Percentiles rank a stretch among this genome's conserved stretches.
These are phyloP conservation scores for Drosophila mojavensis DNA, from an alignment of 1,140 invertebrate genomes.

Conservation along the genomic window DNA sequence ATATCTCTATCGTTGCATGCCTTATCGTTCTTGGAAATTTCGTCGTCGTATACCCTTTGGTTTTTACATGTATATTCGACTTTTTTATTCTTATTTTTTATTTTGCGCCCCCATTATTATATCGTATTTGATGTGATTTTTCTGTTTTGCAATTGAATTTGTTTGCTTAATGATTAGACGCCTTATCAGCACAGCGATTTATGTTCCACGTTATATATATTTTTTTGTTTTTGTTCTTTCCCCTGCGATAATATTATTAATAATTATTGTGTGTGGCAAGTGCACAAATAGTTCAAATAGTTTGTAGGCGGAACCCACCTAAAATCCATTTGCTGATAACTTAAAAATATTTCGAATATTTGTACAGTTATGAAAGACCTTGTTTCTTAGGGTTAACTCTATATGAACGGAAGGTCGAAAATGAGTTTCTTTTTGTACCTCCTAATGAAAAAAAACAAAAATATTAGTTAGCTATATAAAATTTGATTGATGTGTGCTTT, in stretches of 20 bases:
- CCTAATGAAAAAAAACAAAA: not conserved
- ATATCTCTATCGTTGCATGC: constrained; percentile 13
- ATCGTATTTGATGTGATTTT: constrained; percentile 51
- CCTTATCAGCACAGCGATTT: constrained; percentile 47
- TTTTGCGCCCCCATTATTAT: constrained; percentile 37
- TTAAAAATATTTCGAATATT: constrained; percentile 42
- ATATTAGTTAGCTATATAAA: not conserved
- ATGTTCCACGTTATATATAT: constrained; percentile 11
- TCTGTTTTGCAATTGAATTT: constrained; percentile 69
- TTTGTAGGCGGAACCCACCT: constrained; percentile 14
- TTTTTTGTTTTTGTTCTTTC: constrained; percentile 12
- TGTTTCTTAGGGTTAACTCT: not conserved
- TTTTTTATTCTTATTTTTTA: not conserved
- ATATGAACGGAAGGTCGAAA: constrained; percentile 4
- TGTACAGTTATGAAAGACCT: constrained; percentile 33
- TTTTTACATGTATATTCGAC: constrained; percentile 2
- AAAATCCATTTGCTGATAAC: constrained; percentile 22
- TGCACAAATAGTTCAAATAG: constrained; percentile 30
- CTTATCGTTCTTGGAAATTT: constrained; percentile 49
- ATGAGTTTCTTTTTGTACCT: not conserved
- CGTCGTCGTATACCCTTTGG: constrained; percentile 23
- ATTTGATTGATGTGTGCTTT: constrained; percentile 2
- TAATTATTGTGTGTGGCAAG: constrained; percentile 68
- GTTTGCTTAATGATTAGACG: constrained; percentile 49
- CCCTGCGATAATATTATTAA: constrained; percentile 34